These are phyloP conservation scores for Sebastolobus altivelis DNA, from an alignment of 2,797 vertebrate genomes.

Conservation along the genomic window DNA sequence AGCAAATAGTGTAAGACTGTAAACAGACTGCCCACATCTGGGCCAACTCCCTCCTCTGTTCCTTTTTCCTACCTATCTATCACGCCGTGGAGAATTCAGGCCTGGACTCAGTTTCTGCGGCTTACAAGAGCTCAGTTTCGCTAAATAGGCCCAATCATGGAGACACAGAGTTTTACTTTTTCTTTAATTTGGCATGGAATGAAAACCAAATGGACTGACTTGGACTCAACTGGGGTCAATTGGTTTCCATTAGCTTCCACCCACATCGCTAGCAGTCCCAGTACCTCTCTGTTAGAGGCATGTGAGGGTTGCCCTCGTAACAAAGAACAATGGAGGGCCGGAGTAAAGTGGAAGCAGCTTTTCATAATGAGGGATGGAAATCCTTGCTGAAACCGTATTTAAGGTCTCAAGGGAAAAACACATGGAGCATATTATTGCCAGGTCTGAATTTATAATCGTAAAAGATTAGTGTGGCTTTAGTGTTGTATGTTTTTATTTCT, in stretches of 20 bases:
- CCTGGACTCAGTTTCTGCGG: conserved; percentile 24
- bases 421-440: conserved; percentile 47
- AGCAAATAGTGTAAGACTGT: conserved; percentile 50
- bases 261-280: conserved; percentile 18
- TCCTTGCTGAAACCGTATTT: conserved; percentile 45
- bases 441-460: conserved; percentile 37
- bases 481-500: conserved; percentile 29
- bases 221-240: conserved; percentile 42
- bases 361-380: conserved; percentile 59
- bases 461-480: conserved; percentile 22
- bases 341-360: conserved; percentile 68
- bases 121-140: conserved; percentile 18
- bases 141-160: conserved; percentile 53
- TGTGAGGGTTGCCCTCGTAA: conserved; percentile 44
- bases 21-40: conserved; percentile 53
- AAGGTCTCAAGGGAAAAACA: conserved; percentile 39
- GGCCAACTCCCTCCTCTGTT: neutral
- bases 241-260: conserved; percentile 57
- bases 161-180: conserved; percentile 42
- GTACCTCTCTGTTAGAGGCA: conserved; percentile 16
- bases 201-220: conserved; percentile 63
- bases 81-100: conserved; percentile 21
- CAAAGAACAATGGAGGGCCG: conserved; percentile 60
- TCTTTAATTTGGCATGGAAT: conserved; percentile 58
- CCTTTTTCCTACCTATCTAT: neutral